Evolutionary conservation across 2,888 invertebrate genomes (phyloP).

Genomic region (Euplagia quadripunctaria): DNA sequence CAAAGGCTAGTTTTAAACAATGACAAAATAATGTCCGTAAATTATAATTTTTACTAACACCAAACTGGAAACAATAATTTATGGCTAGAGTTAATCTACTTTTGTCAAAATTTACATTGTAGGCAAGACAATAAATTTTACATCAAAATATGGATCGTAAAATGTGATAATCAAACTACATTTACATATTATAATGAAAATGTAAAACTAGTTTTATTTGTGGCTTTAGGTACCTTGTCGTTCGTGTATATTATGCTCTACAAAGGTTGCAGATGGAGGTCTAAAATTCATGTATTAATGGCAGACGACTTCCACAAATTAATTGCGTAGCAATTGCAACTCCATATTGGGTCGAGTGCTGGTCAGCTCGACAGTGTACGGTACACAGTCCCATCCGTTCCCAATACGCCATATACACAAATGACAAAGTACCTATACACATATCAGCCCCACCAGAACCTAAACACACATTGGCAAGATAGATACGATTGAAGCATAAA

Average conservation of each 20-base stretch:
- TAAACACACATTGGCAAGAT: conserved; percentile 47
- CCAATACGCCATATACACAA: no score
- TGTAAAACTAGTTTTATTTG: conserved; percentile 36
- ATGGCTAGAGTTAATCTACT: conserved; percentile 11
- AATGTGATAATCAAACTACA: conserved; percentile 19
- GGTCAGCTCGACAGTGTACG: no score
- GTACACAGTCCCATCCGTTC: no score
- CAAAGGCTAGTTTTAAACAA: neutral
- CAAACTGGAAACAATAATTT: conserved; percentile 15
- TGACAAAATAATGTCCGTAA: neutral
- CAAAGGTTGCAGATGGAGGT: conserved; percentile 19
- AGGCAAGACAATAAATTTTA: conserved; percentile 36
- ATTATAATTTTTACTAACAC: conserved; percentile 4
- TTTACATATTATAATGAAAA: conserved; percentile 49
- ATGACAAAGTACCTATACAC: neutral
- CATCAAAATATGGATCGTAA: conserved; percentile 35
- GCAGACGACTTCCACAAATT: no score
- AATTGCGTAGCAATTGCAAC: no score
- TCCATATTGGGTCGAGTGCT: no score
- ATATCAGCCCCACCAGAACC: conserved; percentile 26
- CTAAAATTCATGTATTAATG: no score
- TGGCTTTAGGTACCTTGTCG: conserved; percentile 20
- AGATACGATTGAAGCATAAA: conserved; percentile 24
- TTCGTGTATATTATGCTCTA: conserved; percentile 8
- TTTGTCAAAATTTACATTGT: conserved; percentile 22